Percentiles rank a stretch among this genome's conserved stretches.
Conservation (phyloP, 2,888 invertebrate species). For the Neria commutata region DNA sequence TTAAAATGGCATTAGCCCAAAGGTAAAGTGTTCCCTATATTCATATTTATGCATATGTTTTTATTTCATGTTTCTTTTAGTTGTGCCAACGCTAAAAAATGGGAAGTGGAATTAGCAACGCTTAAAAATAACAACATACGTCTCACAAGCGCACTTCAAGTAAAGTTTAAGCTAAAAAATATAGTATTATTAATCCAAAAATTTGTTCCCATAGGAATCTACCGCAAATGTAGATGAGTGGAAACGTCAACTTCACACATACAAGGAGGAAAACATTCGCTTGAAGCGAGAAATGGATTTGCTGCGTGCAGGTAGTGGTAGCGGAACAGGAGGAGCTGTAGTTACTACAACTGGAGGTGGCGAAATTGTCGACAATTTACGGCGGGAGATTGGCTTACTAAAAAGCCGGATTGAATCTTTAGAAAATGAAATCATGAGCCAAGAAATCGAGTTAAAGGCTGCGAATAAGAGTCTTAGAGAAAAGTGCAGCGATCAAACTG, state of each 20-base stretch:
- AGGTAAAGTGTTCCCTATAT: slow-evolving; percentile 68
- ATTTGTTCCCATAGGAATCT: slow-evolving; percentile 66
- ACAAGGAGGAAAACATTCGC: slow-evolving; percentile 87
- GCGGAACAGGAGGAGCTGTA: slow-evolving; percentile 44
- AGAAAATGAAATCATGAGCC: slow-evolving; percentile 80
- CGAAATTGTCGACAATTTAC: slow-evolving; percentile 73
- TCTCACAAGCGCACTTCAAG: slow-evolving; percentile 90
- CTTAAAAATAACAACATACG: slow-evolving; percentile 95
- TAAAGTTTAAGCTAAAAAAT: slow-evolving; percentile 27
- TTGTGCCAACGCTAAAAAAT: slow-evolving; percentile 97
- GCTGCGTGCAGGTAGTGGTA: slow-evolving; percentile 71
- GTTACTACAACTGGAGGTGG: slow-evolving; percentile 51
- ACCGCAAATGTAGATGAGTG: slow-evolving; percentile 98
- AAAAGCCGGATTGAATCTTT: slow-evolving; percentile 82
- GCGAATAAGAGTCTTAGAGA: slow-evolving; percentile 60
- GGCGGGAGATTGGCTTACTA: slow-evolving; percentile 74
- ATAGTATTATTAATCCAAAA: neutral
- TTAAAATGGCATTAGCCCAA: slow-evolving; percentile 93
- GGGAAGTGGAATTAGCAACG: slow-evolving; percentile 96
- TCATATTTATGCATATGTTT: neutral
- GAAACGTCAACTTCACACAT: slow-evolving; percentile 94
- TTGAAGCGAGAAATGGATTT: slow-evolving; percentile 77
- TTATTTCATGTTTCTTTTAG: slow-evolving; percentile 62
- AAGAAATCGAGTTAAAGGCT: slow-evolving; percentile 81
- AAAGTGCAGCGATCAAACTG: slow-evolving; percentile 76